Conservation (phyloP, 2,888 invertebrate genomes). For the Heliconius erato region DNA sequence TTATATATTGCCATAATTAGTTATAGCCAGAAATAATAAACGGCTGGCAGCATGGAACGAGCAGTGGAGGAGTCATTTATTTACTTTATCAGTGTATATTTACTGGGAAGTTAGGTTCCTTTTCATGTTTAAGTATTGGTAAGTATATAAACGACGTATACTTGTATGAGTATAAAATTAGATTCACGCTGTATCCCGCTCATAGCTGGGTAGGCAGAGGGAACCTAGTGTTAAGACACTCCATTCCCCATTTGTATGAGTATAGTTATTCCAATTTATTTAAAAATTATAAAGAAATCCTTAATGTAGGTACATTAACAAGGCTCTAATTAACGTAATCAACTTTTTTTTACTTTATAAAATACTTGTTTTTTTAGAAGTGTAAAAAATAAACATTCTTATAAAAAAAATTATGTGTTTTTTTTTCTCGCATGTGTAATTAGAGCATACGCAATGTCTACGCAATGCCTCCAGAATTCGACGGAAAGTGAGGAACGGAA, state of each 20-base stretch:
- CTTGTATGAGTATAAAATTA: background rate
- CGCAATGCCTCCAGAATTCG: too few relatives aligned
- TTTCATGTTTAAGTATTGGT: background rate
- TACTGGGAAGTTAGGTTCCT: conserved; percentile 16
- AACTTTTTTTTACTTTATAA: background rate
- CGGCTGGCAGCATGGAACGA: conserved; percentile 34
- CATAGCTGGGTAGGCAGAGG: too few relatives aligned
- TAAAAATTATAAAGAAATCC: background rate
- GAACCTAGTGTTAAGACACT: too few relatives aligned
- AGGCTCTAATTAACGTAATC: background rate
- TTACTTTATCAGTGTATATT: conserved; percentile 39
- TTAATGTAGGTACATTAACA: too few relatives aligned
- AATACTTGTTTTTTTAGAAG: too few relatives aligned
- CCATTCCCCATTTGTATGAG: too few relatives aligned
- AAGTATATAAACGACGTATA: background rate
- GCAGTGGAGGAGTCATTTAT: conserved; percentile 38
- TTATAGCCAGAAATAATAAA: conserved; percentile 45
- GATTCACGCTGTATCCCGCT: too few relatives aligned
- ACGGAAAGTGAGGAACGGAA: too few relatives aligned
- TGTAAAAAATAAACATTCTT: too few relatives aligned
- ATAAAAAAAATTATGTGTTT: too few relatives aligned
- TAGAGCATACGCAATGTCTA: too few relatives aligned
- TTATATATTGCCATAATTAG: conserved; percentile 46
- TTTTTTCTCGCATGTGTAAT: too few relatives aligned
- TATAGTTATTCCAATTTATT: background rate